phyloP scores from a whole-genome alignment of 2,888 invertebrate genomes.

The Drosophila mulleri region DNA sequence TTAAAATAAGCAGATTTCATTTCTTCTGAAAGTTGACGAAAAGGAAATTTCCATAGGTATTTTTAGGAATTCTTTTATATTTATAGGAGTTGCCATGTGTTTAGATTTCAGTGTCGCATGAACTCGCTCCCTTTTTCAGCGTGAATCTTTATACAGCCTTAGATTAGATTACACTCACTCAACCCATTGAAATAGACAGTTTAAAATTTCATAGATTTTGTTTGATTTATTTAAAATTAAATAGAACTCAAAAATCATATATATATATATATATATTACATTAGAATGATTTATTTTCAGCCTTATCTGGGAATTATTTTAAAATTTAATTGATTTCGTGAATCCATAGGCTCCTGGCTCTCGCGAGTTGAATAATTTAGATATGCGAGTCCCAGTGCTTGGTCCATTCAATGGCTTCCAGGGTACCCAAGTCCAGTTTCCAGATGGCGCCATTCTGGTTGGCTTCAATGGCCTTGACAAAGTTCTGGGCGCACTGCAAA shows the following conservation, averaged over 20 bases:
- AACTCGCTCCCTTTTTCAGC: no score
- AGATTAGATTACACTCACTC: no score
- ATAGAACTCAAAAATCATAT: no score
- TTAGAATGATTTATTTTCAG: conserved; percentile 12
- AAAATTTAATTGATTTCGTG: neutral
- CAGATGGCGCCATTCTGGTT: conserved; percentile 82
- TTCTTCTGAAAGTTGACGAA: neutral
- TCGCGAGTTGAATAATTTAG: conserved; percentile 31
- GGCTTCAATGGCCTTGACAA: conserved; percentile 78
- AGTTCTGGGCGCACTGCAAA: conserved; percentile 73
- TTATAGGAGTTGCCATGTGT: neutral
- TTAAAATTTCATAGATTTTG: neutral
- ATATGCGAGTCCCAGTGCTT: conserved; percentile 75
- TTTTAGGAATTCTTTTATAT: neutral
- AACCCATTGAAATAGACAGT: neutral
- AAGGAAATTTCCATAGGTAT: neutral
- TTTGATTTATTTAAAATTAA: neutral
- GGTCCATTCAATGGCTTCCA: conserved; percentile 65
- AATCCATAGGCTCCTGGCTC: neutral
- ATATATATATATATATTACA: neutral
- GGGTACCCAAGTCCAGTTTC: conserved; percentile 78
- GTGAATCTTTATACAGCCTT: no score
- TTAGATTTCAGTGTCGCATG: neutral
- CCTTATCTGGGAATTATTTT: conserved; percentile 1
- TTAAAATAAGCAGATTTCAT: neutral